Conservation (phyloP, 2,113 vertebrate genomes). For the Procavia capensis region DNA sequence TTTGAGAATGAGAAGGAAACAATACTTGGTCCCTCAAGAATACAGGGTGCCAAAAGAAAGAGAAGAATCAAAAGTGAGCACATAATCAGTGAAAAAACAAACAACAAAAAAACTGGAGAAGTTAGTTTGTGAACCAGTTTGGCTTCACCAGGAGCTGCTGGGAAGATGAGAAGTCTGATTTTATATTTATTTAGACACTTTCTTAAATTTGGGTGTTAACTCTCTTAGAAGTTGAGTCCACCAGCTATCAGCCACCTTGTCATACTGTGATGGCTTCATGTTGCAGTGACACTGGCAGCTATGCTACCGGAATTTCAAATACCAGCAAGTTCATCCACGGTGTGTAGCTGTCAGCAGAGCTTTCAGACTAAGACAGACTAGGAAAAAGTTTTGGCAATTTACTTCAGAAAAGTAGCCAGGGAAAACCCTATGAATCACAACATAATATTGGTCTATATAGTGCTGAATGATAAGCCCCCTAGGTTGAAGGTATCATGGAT, state of each 20-base stretch:
- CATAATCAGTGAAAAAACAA: neutral
- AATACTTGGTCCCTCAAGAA: neutral
- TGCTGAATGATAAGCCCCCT: neutral
- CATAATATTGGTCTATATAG: neutral
- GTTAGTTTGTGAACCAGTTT: neutral
- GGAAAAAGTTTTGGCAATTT: neutral
- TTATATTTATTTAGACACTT: neutral
- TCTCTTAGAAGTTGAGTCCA: neutral
- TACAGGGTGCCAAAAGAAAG: neutral
- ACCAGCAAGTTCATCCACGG: neutral
- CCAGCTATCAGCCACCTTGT: neutral
- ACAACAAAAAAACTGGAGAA: too few relatives aligned
- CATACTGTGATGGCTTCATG: neutral
- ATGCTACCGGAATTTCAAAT: neutral
- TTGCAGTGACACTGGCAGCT: neutral
- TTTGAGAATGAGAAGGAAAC: neutral
- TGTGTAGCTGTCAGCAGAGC: neutral
- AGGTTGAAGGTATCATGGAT: neutral
- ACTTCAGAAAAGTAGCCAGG: neutral
- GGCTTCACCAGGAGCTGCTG: neutral
- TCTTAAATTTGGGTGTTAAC: neutral
- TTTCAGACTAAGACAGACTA: neutral
- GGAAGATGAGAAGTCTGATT: neutral
- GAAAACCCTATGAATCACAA: neutral
- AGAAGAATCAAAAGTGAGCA: neutral